These are phyloP conservation scores for Drosophila subsilvestris DNA, from an alignment of 2,888 invertebrate genomes.

Conservation along the genomic window DNA sequence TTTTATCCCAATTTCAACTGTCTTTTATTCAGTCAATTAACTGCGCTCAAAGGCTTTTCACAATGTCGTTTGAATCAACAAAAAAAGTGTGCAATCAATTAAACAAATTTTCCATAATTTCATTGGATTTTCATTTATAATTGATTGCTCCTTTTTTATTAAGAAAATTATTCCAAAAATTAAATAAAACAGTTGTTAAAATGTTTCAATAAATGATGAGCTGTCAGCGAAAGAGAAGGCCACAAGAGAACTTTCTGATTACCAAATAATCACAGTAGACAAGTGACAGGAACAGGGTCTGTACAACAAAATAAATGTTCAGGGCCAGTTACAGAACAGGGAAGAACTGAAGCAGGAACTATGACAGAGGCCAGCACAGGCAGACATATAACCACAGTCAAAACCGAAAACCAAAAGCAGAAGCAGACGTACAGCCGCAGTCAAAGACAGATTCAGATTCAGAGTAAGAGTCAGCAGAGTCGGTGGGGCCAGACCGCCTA, in stretches of 20 bases:
- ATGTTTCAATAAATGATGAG: slow-evolving; percentile 1
- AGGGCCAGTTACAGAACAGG: slow-evolving; percentile 14
- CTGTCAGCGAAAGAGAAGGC: background rate
- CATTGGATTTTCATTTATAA: background rate
- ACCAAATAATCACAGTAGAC: slow-evolving; percentile 41
- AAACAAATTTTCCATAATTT: background rate
- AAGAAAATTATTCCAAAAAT: slow-evolving; percentile 9
- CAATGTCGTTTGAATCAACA: background rate
- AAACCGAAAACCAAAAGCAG: no score
- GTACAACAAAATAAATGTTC: slow-evolving; percentile 38
- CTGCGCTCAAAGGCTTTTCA: background rate
- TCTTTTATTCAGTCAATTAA: slow-evolving; percentile 18
- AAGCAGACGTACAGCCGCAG: no score
- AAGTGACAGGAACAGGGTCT: slow-evolving; percentile 36
- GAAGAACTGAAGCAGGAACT: background rate
- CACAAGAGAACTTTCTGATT: slow-evolving; percentile 25
- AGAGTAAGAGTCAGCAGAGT: slow-evolving; percentile 22
- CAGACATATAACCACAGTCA: background rate
- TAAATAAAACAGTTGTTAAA: background rate
- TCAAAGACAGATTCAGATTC: background rate
- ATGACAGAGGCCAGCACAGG: background rate
- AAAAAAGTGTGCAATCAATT: slow-evolving; percentile 12
- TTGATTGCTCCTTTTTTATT: background rate
- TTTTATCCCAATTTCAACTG: background rate
- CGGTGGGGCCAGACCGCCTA: slow-evolving; percentile 36